Evolutionary conservation across 2,888 invertebrate species (phyloP).

Genomic region (Melieria omissa): DNA sequence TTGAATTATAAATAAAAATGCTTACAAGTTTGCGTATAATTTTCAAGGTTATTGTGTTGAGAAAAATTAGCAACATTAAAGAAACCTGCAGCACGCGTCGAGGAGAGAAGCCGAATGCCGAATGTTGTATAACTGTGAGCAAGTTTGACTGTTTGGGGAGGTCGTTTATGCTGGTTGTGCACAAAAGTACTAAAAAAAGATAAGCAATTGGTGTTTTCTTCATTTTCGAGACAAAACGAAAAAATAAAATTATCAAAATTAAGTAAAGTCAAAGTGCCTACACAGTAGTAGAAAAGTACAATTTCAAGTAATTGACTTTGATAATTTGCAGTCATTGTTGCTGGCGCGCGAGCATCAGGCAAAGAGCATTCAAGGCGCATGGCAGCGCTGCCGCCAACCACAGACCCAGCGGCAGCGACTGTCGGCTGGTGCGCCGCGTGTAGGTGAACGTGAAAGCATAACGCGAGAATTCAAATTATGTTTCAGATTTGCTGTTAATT

Average conservation of each 20-base stretch:
- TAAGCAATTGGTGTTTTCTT: too few species aligned
- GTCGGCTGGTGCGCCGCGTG: conserved; percentile 16
- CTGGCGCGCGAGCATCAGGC: background rate
- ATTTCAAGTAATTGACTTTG: conserved; percentile 56
- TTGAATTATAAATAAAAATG: conserved; percentile 40
- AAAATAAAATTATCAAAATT: too few species aligned
- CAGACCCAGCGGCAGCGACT: conserved; percentile 4
- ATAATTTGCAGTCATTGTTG: conserved; percentile 58
- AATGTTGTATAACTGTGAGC: too few species aligned
- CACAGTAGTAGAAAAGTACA: conserved; percentile 3
- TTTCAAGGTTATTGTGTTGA: conserved; percentile 26
- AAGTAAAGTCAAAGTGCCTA: too few species aligned
- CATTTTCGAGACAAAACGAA: too few species aligned
- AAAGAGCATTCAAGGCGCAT: too few species aligned
- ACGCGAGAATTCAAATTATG: conserved; percentile 1
- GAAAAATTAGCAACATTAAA: background rate
- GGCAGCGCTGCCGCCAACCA: background rate
- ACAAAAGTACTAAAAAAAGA: too few species aligned
- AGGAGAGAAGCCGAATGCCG: background rate
- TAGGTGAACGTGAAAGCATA: background rate
- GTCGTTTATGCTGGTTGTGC: background rate
- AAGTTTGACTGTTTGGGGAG: too few species aligned
- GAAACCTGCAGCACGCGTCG: background rate
- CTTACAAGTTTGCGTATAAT: conserved; percentile 17
- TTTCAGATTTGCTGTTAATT: conserved; percentile 53